Evolutionary conservation across 2,113 vertebrate genomes (phyloP), one percentile per base, ranked within the genome.

Genomic region (Oncorhynchus tshawytscha): DNA sequence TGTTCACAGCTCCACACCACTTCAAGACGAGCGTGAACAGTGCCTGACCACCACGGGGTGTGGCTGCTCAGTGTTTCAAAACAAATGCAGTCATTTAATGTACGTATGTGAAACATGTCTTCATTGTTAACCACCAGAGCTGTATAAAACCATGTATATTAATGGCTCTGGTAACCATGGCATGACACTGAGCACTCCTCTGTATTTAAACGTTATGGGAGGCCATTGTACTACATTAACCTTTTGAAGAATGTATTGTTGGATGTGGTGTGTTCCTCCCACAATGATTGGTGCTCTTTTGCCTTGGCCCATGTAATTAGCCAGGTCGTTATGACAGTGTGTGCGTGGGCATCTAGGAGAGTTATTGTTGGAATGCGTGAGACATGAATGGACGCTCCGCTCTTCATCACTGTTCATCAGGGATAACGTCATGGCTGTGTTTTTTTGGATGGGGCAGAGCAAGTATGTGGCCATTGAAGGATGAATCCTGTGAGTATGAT

Each of bases 261-360:
- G 83, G 66, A 45, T 45, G 9, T 45, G 39, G 45, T 67, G 22
- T n/a, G 54, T n/a, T 59, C 51, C 70, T 29, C 51, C 70, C 25
- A 27, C 70, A 59, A 31, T 71, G 49, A 71, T 71, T 57, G 24
- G 70, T 18, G 20, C 78, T 66, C 64, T 76, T 82, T 86, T 72
- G 83, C 60, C 75, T 51, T 70, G 71, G 8, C 77, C 78, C 76
- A 24, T 78, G 74, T 83, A 86, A 90, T 90, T 87, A 86, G 62
- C 82, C 76, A 76, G 60, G 69, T 87, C 51, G 75, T 88, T 84
- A 89, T 84, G 86, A 89, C 84, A 83, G 83, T 84, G 85, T 85
- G 85, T 85, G 87, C 85, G 88, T 90, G 90, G 89, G 87, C 81
- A 77, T 85, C 70, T 60, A 68, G 48, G 57, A 86, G 84, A 65